Evolutionary conservation across 2,797 vertebrate species (phyloP), one percentile per base, ranked within the genome.

Genomic region (Clarias pachynema): DNA sequence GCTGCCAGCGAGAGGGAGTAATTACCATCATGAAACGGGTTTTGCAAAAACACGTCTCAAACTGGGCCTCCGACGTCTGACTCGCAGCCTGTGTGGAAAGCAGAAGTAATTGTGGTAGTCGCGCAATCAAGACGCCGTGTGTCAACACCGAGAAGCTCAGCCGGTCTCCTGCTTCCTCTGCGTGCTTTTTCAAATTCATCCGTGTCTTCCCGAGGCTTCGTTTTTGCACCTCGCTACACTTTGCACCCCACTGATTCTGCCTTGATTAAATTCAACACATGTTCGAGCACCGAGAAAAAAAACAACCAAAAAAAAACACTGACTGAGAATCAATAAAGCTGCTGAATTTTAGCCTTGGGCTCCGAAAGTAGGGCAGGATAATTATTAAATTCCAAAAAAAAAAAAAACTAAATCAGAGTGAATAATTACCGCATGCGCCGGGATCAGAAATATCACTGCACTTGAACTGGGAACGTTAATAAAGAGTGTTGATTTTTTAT

Each of bases 261-360:
- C 89, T 86, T 90, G 88, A 91, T 91, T 91, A 89, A 86, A 89
- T 89, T 88, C 87, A 86, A 85, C 88, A 85, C 87, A 63, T 89
- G 90, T 89, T 79, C 59, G 31, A 78, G 84, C 81, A 34, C 68
- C 86, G 15, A 37, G 15, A 37, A 62, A 34, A 5, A 9, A 75
- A 56, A 44, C 24, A 77, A 34, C 57, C 10, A 5, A 29, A 1
- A 56, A n/a, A 40, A 5, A 8, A 84, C 85, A 86, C 65, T 69
- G 63, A 86, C 84, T 87, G 84, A 62, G 83, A 90, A 91, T 90
- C 91, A 86, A 91, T 89, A 90, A 57, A 53, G 78, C 73, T 53
- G 65, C 83, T 88, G 69, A 81, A 88, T 73, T 86, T 86, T 57
- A 80, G 87, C 89, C 82, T 79, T 22, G 82, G 79, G 79, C 82